Conservation (phyloP, 37 sponge, comb jelly and placozoan species). For the Geodia barretti region DNA sequence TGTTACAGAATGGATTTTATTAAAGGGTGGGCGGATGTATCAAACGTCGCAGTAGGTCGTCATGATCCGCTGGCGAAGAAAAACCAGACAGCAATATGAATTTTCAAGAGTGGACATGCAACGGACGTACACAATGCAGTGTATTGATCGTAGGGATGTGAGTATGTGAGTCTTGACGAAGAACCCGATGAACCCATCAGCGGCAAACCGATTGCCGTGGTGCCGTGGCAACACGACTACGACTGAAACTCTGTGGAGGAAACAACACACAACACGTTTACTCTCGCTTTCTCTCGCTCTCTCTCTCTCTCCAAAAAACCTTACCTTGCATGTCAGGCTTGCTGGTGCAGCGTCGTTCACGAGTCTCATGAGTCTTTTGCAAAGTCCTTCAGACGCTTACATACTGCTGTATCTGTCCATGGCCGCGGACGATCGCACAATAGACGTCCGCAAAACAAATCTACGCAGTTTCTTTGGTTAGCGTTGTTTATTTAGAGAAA, state of each 20-base stretch:
- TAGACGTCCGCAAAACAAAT: no score
- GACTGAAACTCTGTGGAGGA: conserved; percentile 86
- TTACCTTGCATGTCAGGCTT: conserved; percentile 97
- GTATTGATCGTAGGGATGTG: neutral
- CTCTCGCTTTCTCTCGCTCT: neutral
- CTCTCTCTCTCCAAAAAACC: no score
- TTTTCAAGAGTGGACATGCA: no score
- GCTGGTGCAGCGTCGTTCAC: conserved; percentile 95
- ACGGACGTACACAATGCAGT: neutral
- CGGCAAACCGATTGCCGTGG: conserved; percentile 67
- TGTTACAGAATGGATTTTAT: no score
- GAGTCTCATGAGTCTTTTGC: conserved; percentile 94
- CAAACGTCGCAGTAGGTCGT: no score
- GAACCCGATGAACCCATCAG: conserved; percentile 99
- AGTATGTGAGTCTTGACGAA: conserved; percentile 73
- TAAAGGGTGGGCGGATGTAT: no score
- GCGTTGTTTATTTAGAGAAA: no score
- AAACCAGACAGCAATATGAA: no score
- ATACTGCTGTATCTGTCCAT: conserved; percentile 65
- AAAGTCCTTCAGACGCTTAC: conserved; percentile 84
- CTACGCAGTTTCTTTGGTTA: no score
- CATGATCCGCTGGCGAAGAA: no score
- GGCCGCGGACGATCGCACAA: neutral
- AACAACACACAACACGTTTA: neutral
- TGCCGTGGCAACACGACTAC: neutral